Evolutionary conservation across 2,888 invertebrate genomes (phyloP), one percentile per base, ranked within the genome.

Genomic region (Caenorhabditis sinica): DNA sequence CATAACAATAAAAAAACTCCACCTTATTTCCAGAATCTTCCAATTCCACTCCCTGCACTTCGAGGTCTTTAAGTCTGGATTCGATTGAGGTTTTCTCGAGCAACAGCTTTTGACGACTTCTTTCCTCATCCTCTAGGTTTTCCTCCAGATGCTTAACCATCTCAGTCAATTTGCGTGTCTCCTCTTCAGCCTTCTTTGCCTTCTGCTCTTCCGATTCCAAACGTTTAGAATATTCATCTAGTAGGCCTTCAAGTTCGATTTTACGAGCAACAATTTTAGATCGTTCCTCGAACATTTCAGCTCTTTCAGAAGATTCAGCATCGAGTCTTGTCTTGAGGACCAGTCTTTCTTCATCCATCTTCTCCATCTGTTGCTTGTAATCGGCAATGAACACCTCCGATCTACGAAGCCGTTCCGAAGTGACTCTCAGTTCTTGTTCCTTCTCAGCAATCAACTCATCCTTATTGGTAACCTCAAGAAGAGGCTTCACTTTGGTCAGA

Each of bases 391-490:
- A 79, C 17, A 88, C 82, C 56, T 89, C 89, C 0, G 85, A 85
- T 8, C 89, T 77, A 15, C 89, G 83, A 51, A 89, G 77, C 15
- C 71, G 83, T 71, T 89, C 87, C 28, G 81, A 76, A 3, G 86
- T 88, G n/a, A 68, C 71, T 71, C 94, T 93, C 84, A 99, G 94
- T 94, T 99, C 99, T 93, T 97, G 97, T 93, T 99, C 99, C 94
- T 98, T 98, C 93, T 96, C 96, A 68, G 96, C 96, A 45, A 99
- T 94, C 93, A 98, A 97, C 94, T 98, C 98, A 93, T 99, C 99
- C 93, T 98, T 97, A 93, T 98, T 98, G 53, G 98, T 98, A 17
- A 99, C 91, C 90, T 97, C 97, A 65, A 99, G 94, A 76, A 99
- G 94, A 0, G 99, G 99, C 94, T 99, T 99, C 80, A 93, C 94